Evolutionary conservation across 1,140 invertebrate species (phyloP), one percentile per base, ranked within the genome.

Genomic region (Brachionus rotundiformis): DNA sequence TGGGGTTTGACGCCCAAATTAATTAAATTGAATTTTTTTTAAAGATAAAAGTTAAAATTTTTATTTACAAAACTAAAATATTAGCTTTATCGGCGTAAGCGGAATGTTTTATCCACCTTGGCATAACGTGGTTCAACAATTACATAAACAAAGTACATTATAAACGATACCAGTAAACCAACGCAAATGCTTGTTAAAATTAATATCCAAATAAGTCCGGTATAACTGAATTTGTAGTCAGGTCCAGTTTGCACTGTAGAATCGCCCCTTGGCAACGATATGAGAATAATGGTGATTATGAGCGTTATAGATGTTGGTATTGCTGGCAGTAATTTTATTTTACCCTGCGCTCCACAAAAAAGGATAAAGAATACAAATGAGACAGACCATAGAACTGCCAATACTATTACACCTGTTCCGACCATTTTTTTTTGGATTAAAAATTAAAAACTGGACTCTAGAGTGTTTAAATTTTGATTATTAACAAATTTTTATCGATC

Each of bases 121-220:
- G 76, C 76, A 23, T 79, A 79, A 16, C 76, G 44, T 27, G 76
- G 76, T 49, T 79, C 76, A 19, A 79, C 7, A 13, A 79, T 54
- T 23, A 54, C 76, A 29, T 36, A 36, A 39, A 79, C 47, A 54
- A 79, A 63, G 36, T 11, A 79, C 16, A 36, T 25, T 10, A 33
- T 31, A 23, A 63, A 54, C 2, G 44, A 33, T 3, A 54, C 54
- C 8, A 79, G 3, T 54, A 79, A 25, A 10, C 29, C 36, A 25
- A 79, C 23, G 13, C n/a, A 63, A 10, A 79, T 33, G 44, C 47
- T 59, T 54, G 76, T 79, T 7, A 79, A 39, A 54, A 79, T 79
- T 10, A 79, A n/a, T 25, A 79, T 79, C 76, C 76, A 79, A 31
- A 79, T 54, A 0, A 79, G 27, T 54, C 27, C 29, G 31, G 54